Percentiles rank a stretch among this genome's conserved stretches.
phyloP scores from a whole-genome alignment of 2,113 vertebrate species.

The Mustelus asterias region DNA sequence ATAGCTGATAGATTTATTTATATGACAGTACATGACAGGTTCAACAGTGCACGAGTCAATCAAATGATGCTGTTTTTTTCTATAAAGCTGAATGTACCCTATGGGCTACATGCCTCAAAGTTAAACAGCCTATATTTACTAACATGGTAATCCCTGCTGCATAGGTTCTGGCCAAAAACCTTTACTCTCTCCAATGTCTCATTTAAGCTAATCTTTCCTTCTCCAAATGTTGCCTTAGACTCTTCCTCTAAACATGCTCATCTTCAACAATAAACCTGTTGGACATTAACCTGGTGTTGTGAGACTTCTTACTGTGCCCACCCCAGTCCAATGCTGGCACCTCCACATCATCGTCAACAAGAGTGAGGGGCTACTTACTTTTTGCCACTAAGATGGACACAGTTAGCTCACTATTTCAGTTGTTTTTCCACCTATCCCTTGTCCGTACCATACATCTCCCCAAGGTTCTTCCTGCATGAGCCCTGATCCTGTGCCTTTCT shows the following conservation, averaged over 20 bases:
- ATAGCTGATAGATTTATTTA: not conserved
- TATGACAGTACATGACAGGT: conserved; percentile 15
- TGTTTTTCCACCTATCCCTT: not conserved
- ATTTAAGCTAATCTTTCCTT: not conserved
- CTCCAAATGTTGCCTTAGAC: not conserved
- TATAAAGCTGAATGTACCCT: not conserved
- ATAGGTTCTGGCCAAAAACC: not conserved
- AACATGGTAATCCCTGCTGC: not conserved
- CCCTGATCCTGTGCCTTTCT: not conserved
- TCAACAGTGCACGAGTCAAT: not conserved
- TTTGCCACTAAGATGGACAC: not conserved
- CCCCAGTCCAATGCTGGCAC: too few species aligned
- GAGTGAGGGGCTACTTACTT: not conserved
- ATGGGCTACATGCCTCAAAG: not conserved
- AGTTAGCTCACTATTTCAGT: not conserved
- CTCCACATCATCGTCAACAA: not conserved
- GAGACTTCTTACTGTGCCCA: too few species aligned
- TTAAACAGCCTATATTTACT: not conserved
- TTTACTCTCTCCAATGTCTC: not conserved
- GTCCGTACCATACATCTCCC: not conserved
- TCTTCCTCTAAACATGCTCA: not conserved
- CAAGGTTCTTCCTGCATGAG: not conserved
- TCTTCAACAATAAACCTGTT: not conserved
- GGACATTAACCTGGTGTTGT: too few species aligned
- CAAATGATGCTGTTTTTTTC: not conserved